Percentiles rank a stretch among this genome's conserved stretches.
Evolutionary conservation across 2,113 vertebrate species (phyloP).

Genomic region (Pungitius pungitius): DNA sequence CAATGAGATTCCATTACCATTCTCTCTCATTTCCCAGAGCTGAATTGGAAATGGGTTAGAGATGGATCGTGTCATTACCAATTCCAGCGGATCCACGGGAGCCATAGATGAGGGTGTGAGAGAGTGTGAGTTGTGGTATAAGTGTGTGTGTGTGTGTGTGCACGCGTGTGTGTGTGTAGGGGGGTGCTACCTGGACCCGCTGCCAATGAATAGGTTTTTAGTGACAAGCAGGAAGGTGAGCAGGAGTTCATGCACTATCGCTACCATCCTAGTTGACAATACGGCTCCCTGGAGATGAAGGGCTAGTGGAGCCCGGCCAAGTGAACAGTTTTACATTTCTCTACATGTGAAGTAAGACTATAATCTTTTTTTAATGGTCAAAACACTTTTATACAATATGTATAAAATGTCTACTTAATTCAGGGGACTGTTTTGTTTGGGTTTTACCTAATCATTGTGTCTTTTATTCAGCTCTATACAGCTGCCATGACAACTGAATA

Average conservation of each 20-base stretch:
- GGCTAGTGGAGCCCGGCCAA: slow-evolving; percentile 25
- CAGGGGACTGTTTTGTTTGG: not conserved
- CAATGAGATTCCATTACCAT: slow-evolving; percentile 82
- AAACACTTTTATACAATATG: slow-evolving; percentile 11
- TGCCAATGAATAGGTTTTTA: slow-evolving; percentile 76
- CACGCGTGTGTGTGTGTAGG: slow-evolving; percentile 26
- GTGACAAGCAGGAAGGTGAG: slow-evolving; percentile 75
- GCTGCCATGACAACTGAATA: not conserved
- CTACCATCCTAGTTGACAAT: slow-evolving; percentile 54
- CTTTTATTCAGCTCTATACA: not conserved
- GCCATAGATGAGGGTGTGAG: slow-evolving; percentile 46
- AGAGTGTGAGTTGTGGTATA: slow-evolving; percentile 27
- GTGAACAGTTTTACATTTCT: slow-evolving; percentile 23
- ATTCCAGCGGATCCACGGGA: slow-evolving; percentile 69
- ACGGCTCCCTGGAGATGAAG: slow-evolving; percentile 20
- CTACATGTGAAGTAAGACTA: slow-evolving; percentile 1
- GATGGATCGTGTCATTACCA: slow-evolving; percentile 80
- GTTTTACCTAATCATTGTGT: not conserved
- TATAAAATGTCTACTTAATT: slow-evolving; percentile 24
- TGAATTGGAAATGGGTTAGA: slow-evolving; percentile 77
- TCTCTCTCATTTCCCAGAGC: slow-evolving; percentile 80
- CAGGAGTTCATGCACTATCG: slow-evolving; percentile 71
- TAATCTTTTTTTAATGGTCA: slow-evolving; percentile 16
- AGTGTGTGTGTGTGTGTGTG: slow-evolving; percentile 29
- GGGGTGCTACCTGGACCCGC: slow-evolving; percentile 53